Conservation (phyloP, 2,797 vertebrate genomes). For the Dallia pectoralis region DNA sequence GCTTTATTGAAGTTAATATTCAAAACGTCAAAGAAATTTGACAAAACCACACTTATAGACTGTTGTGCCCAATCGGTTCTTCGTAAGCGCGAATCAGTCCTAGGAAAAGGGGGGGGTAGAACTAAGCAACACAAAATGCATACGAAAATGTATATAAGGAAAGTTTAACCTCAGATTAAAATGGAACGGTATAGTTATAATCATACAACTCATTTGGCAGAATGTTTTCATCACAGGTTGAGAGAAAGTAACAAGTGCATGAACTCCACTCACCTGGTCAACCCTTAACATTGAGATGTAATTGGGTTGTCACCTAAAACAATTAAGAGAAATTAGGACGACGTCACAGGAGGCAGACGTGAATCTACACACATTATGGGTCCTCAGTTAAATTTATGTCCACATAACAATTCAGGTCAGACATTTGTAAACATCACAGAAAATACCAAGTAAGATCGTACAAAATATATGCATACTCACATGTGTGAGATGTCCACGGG, state of each 20-base stretch:
- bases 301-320: not conserved
- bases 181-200: constrained; percentile 78
- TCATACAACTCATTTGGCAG: constrained; percentile 79
- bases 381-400: constrained; percentile 62
- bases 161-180: constrained; percentile 63
- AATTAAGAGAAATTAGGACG: not conserved
- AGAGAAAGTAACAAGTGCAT: not conserved
- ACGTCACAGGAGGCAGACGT: constrained; percentile 4
- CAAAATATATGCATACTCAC: not conserved
- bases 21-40: too few species aligned
- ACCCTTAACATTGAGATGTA: not conserved
- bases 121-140: not conserved
- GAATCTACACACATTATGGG: not conserved
- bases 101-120: not conserved
- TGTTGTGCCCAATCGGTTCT: too few species aligned
- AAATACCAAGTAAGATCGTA: constrained; percentile 1
- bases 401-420: constrained; percentile 77
- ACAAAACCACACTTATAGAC: too few species aligned
- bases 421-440: constrained; percentile 78
- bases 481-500: not conserved
- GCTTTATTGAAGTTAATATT: too few species aligned
- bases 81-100: not conserved
- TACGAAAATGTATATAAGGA: fast-evolving
- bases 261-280: not conserved
- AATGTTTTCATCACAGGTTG: constrained; percentile 74